Evolutionary conservation across 2,797 vertebrate species (phyloP), one percentile per base, ranked within the genome.

Genomic region (Salarias fasciatus): DNA sequence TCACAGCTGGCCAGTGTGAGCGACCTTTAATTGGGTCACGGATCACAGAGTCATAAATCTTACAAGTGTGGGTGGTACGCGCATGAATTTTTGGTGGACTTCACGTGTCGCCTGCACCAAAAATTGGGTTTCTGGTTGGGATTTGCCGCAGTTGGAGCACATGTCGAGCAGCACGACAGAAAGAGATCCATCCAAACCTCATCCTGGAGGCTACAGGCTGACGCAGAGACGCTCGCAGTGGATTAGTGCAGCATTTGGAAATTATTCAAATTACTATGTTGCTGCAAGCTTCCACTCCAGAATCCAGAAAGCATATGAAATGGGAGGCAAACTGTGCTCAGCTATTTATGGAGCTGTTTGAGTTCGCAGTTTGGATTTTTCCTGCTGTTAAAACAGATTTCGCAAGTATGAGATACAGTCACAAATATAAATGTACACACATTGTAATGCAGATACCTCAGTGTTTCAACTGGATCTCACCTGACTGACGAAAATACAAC

Each of bases 231-330:
- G 48, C 18, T 8, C 35, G 29, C 30, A 33, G 45, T n/a, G 30
- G 38, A 78, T 69, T 58, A 59, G 43, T 33, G 5, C 1, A 8
- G 12, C 30, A 38, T 49, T 61, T 69, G 50, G 49, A 63, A 53
- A 51, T 8, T 6, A 65, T 70, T 72, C 50, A 75, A 43, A 59
- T 73, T 29, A 30, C 8, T 28, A 12, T 63, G 68, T 14, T 47
- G n/a, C 15, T 35, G 29, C 5, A 44, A 30, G 14, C 9, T 18
- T 51, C 40, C 28, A 8, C 11, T 9, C 33, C 18, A 24, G 31
- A 65, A 58, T 11, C 3, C 4, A 48, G 40, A 11, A 29, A 50
- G n/a, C 14, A 1, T 29, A 10, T n/a, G 13, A 15, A 41, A 41
- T 12, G 5, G 47, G 0, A 37, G n/a, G 13, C 33, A 35, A 53